Percentiles rank a stretch among this genome's conserved stretches.
Conservation (phyloP, 2,797 vertebrate genomes). For the Synanceia verrucosa region DNA sequence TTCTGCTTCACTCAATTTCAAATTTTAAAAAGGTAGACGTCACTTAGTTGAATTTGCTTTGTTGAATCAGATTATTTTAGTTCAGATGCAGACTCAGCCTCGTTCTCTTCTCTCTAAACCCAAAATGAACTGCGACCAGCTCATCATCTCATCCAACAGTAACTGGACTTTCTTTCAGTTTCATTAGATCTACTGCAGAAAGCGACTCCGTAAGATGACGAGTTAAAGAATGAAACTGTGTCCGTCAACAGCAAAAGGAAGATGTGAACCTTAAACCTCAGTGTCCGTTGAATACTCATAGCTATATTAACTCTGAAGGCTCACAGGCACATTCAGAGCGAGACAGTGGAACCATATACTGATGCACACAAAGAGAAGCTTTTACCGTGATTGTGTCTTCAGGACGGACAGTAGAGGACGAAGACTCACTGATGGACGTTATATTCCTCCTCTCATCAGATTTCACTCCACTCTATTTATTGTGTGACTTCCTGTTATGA, state of each 20-base stretch:
- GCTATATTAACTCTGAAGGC: not conserved
- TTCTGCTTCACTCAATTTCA: not conserved
- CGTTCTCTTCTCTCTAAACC: not conserved
- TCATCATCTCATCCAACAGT: not conserved
- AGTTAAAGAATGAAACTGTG: too few relatives aligned
- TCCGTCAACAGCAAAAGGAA: not conserved
- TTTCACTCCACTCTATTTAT: too few relatives aligned
- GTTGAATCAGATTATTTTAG: not conserved
- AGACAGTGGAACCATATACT: not conserved
- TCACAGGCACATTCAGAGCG: not conserved
- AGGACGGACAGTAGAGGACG: not conserved
- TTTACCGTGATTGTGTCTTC: not conserved
- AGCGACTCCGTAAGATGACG: not conserved
- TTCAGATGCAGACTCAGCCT: not conserved
- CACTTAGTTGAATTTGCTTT: not conserved
- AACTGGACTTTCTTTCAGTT: not conserved
- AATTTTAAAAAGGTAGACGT: not conserved
- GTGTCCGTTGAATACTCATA: too few relatives aligned
- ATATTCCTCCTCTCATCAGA: too few relatives aligned
- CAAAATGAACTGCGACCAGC: not conserved
- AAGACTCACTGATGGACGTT: not conserved
- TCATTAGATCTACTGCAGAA: not conserved
- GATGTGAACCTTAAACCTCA: not conserved
- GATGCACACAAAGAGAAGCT: not conserved
- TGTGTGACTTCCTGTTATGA: too few relatives aligned